Conservation (phyloP, 2,888 invertebrate genomes). For the Gymnocheta viridis region DNA sequence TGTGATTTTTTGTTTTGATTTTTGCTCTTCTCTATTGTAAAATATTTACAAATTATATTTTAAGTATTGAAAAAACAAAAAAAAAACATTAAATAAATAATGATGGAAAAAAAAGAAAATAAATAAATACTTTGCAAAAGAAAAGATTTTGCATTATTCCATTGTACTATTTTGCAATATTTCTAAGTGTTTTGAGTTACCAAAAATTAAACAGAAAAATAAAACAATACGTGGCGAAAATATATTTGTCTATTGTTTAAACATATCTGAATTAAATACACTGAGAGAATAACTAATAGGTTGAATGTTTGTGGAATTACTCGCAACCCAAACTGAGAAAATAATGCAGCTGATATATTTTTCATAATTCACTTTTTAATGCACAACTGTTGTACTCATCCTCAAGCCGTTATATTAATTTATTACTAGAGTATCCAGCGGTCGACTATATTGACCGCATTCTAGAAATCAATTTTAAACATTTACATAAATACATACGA, state of each 20-base stretch:
- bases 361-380: no score
- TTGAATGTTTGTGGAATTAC: background rate
- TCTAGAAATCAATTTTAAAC: no score
- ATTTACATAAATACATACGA: no score
- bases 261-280: conserved; percentile 21
- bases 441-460: no score
- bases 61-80: background rate
- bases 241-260: conserved; percentile 20
- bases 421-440: no score
- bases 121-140: conserved; percentile 22
- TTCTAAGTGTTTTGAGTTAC: conserved; percentile 38
- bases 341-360: no score
- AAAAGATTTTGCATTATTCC: conserved; percentile 39
- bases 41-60: conserved; percentile 63
- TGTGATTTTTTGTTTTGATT: background rate
- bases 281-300: conserved; percentile 30
- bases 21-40: conserved; percentile 42
- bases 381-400: no score
- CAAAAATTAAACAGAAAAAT: conserved; percentile 16
- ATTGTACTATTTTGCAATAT: conserved; percentile 48
- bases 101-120: background rate
- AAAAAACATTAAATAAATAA: conserved; percentile 11
- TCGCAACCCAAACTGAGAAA: no score
- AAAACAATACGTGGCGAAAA: conserved; percentile 35
- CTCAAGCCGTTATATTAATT: no score